Evolutionary conservation across 2,113 vertebrate genomes (phyloP).

Genomic region (Fulmarus glacialis): DNA sequence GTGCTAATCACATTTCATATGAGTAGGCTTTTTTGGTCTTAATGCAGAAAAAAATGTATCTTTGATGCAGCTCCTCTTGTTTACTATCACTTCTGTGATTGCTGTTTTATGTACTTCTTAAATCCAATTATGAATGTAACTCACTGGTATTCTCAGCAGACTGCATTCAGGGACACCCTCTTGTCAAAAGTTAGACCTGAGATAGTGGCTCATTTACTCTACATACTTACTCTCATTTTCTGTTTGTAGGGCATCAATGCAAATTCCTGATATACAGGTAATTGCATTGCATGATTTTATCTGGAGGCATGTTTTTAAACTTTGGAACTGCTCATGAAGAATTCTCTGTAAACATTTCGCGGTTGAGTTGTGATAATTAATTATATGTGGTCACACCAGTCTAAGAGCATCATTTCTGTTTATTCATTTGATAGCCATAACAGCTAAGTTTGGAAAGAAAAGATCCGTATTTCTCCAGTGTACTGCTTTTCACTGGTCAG

Average conservation of each 20-base stretch:
- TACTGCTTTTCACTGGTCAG: not conserved
- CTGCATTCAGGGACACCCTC: not conserved
- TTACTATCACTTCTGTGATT: not conserved
- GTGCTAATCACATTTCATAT: not conserved
- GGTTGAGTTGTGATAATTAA: not conserved
- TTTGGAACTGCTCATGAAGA: not conserved
- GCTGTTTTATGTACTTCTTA: not conserved
- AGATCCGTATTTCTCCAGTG: not conserved
- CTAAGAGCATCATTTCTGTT: not conserved
- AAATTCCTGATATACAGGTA: not conserved
- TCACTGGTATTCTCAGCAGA: not conserved
- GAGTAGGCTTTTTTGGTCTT: not conserved
- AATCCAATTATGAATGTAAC: not conserved
- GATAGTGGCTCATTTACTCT: not conserved
- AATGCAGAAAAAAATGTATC: not conserved
- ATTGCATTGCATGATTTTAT: not conserved
- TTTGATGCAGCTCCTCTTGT: not conserved
- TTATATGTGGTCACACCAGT: not conserved
- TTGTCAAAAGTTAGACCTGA: not conserved
- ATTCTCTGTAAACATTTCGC: not conserved
- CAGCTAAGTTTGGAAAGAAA: not conserved
- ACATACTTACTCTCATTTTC: not conserved
- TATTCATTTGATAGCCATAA: not conserved
- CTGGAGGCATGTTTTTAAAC: not conserved
- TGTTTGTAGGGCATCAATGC: not conserved